A percentile compares a stretch with the other conserved stretches of the same genome.
Conservation (phyloP, 1,140 invertebrate species). For the Subanguina moxae region DNA sequence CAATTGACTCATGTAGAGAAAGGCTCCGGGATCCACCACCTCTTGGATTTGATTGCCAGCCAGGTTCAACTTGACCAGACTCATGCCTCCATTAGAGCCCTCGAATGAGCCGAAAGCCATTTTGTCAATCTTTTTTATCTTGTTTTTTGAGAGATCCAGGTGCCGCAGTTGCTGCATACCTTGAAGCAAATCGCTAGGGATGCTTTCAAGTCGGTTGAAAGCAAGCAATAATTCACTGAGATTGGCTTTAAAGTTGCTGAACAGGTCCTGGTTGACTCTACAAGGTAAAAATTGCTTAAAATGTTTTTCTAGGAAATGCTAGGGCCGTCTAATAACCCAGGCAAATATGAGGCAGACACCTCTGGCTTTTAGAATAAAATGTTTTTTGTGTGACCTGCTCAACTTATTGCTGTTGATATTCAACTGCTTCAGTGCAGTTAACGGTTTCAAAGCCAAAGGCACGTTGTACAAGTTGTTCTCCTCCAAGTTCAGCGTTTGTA, state of each 20-base stretch:
- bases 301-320: too few species aligned
- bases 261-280: conserved; percentile 29
- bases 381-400: conserved; percentile 20
- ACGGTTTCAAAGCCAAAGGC: conserved; percentile 20
- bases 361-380: not conserved
- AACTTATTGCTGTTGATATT: conserved; percentile 42
- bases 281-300: conserved; percentile 2
- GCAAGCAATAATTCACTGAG: conserved; percentile 35
- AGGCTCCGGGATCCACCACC: conserved; percentile 26
- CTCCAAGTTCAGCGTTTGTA: conserved; percentile 38
- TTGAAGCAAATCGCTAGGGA: conserved; percentile 22
- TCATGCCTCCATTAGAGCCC: conserved; percentile 18
- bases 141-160: conserved; percentile 36
- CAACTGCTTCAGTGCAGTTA: conserved; percentile 31
- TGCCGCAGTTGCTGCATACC: conserved; percentile 32
- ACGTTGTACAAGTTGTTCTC: conserved; percentile 35
- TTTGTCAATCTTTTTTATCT: conserved; percentile 31
- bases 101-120: conserved; percentile 40
- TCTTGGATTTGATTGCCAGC: conserved; percentile 43
- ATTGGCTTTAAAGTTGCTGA: conserved; percentile 38
- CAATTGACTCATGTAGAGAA: conserved; percentile 31
- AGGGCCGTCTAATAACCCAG: too few species aligned
- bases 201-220: conserved; percentile 27
- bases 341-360: too few species aligned
- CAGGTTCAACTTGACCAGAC: conserved; percentile 31